Conservation (phyloP, 1,140 invertebrate genomes). For the Drosophila aff. region DNA sequence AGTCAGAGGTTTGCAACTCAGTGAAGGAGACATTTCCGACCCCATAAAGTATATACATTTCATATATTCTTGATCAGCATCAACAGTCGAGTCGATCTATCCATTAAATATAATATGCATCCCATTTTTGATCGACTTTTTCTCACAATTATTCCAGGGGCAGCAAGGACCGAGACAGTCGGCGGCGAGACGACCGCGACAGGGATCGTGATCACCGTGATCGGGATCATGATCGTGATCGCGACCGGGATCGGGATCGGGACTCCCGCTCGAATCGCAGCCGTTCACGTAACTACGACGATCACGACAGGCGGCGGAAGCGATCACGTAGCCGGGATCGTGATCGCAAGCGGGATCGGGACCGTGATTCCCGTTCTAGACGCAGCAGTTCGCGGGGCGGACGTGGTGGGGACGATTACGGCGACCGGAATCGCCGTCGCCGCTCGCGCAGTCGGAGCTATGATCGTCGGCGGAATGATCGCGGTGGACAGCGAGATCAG, state of each 20-base stretch:
- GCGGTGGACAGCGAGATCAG: slow-evolving; percentile 79
- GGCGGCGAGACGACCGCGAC: slow-evolving; percentile 85
- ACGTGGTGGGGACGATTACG: slow-evolving; percentile 49
- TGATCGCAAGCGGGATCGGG: slow-evolving; percentile 57
- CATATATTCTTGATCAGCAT: no score
- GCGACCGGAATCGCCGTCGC: slow-evolving; percentile 52
- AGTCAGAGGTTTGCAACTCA: no score
- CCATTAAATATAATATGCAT: neutral
- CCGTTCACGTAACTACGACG: slow-evolving; percentile 85
- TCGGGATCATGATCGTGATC: slow-evolving; percentile 82
- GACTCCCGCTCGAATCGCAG: slow-evolving; percentile 82
- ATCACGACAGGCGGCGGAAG: slow-evolving; percentile 63
- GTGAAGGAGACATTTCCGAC: no score
- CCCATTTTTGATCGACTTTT: neutral
- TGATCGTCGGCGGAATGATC: slow-evolving; percentile 83
- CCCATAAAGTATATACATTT: no score
- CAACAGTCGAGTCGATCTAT: no score
- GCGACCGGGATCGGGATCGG: slow-evolving; percentile 84
- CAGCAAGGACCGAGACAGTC: slow-evolving; percentile 76
- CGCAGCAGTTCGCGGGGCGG: slow-evolving; percentile 60
- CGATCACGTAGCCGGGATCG: slow-evolving; percentile 81
- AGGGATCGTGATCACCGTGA: slow-evolving; percentile 58
- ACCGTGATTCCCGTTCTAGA: slow-evolving; percentile 67
- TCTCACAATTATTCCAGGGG: slow-evolving; percentile 38
- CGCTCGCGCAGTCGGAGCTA: slow-evolving; percentile 69